phyloP scores from a whole-genome alignment of 2,797 vertebrate species.

The Kryptopterus vitreolus region DNA sequence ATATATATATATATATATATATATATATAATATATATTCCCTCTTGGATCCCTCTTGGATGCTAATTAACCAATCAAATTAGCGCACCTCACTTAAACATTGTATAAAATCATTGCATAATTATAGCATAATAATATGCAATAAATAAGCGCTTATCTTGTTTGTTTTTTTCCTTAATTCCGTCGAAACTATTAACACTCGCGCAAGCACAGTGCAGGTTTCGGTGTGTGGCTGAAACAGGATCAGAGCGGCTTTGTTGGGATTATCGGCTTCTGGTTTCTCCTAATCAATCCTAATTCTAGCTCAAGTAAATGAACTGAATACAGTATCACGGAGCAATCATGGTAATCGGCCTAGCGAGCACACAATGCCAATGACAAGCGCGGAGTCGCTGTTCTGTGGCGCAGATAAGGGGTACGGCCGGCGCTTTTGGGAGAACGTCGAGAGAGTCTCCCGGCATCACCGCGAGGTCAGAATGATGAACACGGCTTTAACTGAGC shows the following conservation, averaged over 20 bases:
- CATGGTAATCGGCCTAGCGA: neutral
- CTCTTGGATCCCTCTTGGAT: too few relatives aligned
- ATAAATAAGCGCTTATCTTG: too few relatives aligned
- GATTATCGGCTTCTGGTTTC: conserved; percentile 30
- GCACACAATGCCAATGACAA: neutral
- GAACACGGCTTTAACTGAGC: conserved; percentile 2
- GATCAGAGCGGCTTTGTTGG: conserved; percentile 29
- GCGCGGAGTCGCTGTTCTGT: neutral
- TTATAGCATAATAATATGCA: too few relatives aligned
- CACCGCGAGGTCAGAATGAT: conserved; percentile 1
- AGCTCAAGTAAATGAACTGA: conserved; percentile 28
- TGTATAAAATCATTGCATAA: neutral
- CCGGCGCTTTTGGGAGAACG: neutral
- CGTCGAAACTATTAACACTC: neutral
- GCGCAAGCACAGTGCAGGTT: neutral
- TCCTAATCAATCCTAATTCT: conserved; percentile 35
- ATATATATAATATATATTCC: too few relatives aligned
- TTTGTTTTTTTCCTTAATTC: too few relatives aligned
- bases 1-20: too few relatives aligned
- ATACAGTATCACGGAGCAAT: neutral
- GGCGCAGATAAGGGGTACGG: neutral
- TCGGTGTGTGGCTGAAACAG: conserved; percentile 27
- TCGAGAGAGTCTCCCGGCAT: neutral
- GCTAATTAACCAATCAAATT: neutral
- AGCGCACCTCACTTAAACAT: neutral